Conservation (phyloP, 2,113 vertebrate genomes). For the Mellivora capensis region DNA sequence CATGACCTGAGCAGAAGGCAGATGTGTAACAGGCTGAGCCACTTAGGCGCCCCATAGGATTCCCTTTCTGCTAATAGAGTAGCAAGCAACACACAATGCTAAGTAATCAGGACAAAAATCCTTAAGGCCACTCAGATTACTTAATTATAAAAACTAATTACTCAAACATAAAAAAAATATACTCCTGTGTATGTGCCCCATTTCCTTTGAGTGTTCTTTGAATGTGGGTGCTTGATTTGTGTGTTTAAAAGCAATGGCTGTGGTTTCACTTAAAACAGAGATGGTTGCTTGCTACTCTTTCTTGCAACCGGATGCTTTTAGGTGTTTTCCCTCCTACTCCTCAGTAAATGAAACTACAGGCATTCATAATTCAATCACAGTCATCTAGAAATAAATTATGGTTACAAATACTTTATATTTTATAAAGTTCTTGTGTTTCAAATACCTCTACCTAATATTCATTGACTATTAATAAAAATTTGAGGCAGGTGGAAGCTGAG, state of each 20-base stretch:
- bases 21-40: too few relatives aligned
- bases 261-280: background rate
- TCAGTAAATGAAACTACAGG: background rate
- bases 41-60: background rate
- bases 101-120: background rate
- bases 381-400: slow-evolving; percentile 7
- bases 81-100: background rate
- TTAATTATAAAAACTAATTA: slow-evolving; percentile 20
- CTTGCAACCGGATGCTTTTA: background rate
- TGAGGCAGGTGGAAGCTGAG: background rate
- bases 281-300: background rate
- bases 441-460: background rate
- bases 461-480: background rate
- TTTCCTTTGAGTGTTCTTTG: background rate
- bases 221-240: slow-evolving; percentile 23
- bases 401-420: background rate
- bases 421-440: background rate
- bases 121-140: background rate
- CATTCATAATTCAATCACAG: background rate
- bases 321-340: background rate
- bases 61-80: background rate
- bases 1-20: too few relatives aligned
- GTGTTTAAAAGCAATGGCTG: background rate
- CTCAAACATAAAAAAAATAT: background rate
- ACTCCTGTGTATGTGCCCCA: background rate